phyloP scores from a whole-genome alignment of 92 coral and sea anemone species.

The Parazoanthus swiftii region DNA sequence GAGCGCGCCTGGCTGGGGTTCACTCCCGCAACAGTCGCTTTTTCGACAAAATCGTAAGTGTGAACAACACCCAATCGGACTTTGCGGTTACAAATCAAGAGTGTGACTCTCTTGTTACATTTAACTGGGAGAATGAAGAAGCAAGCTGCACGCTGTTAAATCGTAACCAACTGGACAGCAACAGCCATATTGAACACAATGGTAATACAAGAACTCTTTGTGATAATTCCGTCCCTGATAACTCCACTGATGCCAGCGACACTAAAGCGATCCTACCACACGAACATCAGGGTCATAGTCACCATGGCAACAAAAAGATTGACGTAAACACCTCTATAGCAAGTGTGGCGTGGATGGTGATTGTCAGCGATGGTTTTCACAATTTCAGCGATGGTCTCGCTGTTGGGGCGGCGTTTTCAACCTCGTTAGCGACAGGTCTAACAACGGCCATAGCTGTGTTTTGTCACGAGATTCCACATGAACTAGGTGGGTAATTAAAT shows the following conservation, averaged over 20 bases:
- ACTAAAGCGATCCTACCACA: not conserved
- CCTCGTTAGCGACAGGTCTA: constrained; percentile 78
- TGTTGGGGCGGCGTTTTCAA: constrained; percentile 93
- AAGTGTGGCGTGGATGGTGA: constrained; percentile 99
- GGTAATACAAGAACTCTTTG: no score
- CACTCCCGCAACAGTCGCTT: constrained; percentile 48
- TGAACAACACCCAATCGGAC: not conserved
- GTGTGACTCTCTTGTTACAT: not conserved
- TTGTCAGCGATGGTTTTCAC: constrained; percentile 95
- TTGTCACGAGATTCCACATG: constrained; percentile 94
- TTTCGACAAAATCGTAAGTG: not conserved
- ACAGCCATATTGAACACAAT: not conserved
- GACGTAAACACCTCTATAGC: constrained; percentile 68
- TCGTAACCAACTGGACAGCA: not conserved
- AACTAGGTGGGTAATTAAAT: constrained; percentile 70
- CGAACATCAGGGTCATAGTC: constrained; percentile 34
- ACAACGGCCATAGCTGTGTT: constrained; percentile 93
- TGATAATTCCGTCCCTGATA: no score
- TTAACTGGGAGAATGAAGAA: not conserved
- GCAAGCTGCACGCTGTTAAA: not conserved
- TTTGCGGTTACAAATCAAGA: not conserved
- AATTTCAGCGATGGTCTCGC: constrained; percentile 96
- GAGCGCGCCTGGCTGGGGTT: constrained; percentile 61
- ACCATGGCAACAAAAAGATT: constrained; percentile 63
- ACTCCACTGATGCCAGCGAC: not conserved